Percentiles rank a stretch among this genome's conserved stretches.
Conservation (phyloP, 2,888 invertebrate genomes). For the Zelleria hepariella region DNA sequence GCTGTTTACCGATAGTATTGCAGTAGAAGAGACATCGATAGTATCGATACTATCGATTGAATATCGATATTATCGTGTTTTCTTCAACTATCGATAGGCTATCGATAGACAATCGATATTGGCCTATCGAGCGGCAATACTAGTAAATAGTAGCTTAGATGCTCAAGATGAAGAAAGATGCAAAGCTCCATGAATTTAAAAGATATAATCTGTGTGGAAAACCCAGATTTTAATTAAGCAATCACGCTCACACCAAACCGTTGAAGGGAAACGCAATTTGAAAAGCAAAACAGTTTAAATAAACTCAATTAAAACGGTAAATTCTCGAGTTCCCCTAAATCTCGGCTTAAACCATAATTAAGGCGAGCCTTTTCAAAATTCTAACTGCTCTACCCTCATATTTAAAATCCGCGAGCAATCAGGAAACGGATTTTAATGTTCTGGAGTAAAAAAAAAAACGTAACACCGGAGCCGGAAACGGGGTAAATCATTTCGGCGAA, state of each 20-base stretch:
- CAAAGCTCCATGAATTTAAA: no score
- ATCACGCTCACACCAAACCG: not conserved
- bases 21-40: no score
- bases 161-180: no score
- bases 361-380: slow-evolving; percentile 18
- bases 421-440: not conserved
- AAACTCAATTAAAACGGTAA: not conserved
- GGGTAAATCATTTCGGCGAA: not conserved
- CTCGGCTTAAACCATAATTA: slow-evolving; percentile 19
- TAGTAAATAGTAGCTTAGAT: no score
- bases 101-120: no score
- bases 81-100: no score
- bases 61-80: no score
- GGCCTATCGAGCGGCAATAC: no score
- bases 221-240: not conserved
- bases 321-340: slow-evolving; percentile 14
- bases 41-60: no score
- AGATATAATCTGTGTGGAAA: not conserved
- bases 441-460: not conserved
- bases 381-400: slow-evolving; percentile 9
- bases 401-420: not conserved
- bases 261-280: not conserved
- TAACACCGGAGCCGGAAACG: not conserved
- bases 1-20: no score
- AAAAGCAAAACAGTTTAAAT: not conserved